Conservation (phyloP, 2,888 invertebrate species). For the Euzophera pinguis region DNA sequence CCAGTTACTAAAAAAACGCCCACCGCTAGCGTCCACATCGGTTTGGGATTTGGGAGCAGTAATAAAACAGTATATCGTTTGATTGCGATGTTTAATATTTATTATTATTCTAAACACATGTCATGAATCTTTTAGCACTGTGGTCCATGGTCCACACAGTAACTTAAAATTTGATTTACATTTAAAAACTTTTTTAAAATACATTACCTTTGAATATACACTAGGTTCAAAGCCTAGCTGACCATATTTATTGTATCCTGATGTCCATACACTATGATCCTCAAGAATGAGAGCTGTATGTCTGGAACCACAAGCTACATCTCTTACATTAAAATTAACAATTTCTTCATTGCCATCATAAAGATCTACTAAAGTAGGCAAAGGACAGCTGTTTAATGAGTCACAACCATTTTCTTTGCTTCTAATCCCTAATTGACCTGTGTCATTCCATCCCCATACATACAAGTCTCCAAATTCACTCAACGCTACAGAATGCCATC, state of each 20-base stretch:
- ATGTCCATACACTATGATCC: constrained; percentile 84
- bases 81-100: no score
- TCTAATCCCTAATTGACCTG: constrained; percentile 89
- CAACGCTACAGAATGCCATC: constrained; percentile 92
- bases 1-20: no score
- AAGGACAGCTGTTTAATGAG: constrained; percentile 37
- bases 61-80: no score
- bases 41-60: no score
- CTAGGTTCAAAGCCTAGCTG: constrained; percentile 81
- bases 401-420: constrained; percentile 35
- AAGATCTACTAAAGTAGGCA: constrained; percentile 60
- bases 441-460: constrained; percentile 95
- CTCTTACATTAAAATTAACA: constrained; percentile 71
- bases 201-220: constrained; percentile 36
- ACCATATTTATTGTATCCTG: constrained; percentile 91
- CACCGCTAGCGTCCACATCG: no score
- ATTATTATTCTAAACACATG: no score
- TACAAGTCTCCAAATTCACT: constrained; percentile 91
- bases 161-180: constrained; percentile 34
- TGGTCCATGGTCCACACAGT: constrained; percentile 62
- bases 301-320: constrained; percentile 87
- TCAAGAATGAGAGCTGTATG: constrained; percentile 87
- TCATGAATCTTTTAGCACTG: constrained; percentile 24
- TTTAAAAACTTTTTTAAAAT: constrained; percentile 47
- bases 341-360: constrained; percentile 58